Evolutionary conservation across 2,888 invertebrate species (phyloP).

Genomic region (Oscheius sp.): DNA sequence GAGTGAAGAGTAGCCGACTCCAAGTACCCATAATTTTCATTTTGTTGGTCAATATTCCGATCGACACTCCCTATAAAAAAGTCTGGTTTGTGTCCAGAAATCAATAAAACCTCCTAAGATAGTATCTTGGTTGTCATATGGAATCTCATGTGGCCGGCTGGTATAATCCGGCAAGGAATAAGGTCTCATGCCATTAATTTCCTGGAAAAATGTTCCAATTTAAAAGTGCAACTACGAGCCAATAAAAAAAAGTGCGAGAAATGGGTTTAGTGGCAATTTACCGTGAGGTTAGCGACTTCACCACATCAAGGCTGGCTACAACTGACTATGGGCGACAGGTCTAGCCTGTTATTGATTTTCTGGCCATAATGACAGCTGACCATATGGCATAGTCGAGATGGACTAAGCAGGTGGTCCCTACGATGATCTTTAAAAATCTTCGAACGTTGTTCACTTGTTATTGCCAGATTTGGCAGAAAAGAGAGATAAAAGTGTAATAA

Average conservation of each 20-base stretch:
- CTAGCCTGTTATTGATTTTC: conserved; percentile 23
- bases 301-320: background rate
- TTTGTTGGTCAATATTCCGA: background rate
- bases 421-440: too few relatives aligned
- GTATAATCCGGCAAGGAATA: conserved; percentile 2
- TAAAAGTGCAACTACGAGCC: background rate
- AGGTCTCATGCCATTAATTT: background rate
- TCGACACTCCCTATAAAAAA: conserved; percentile 22
- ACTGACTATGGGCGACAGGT: conserved; percentile 8
- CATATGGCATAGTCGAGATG: background rate
- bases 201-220: background rate
- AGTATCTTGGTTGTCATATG: background rate
- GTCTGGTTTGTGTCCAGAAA: background rate
- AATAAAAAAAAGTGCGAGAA: background rate
- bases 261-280: background rate
- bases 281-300: background rate
- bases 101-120: background rate
- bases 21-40: conserved; percentile 6
- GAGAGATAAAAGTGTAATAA: too few relatives aligned
- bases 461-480: too few relatives aligned
- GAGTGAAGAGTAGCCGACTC: conserved; percentile 39
- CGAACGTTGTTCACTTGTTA: too few relatives aligned
- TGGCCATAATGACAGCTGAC: conserved; percentile 23
- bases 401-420: too few relatives aligned
- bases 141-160: background rate